These are phyloP conservation scores for Prostheceraeus crozeri DNA, from an alignment of 2,888 invertebrate species.

Conservation along the genomic window DNA sequence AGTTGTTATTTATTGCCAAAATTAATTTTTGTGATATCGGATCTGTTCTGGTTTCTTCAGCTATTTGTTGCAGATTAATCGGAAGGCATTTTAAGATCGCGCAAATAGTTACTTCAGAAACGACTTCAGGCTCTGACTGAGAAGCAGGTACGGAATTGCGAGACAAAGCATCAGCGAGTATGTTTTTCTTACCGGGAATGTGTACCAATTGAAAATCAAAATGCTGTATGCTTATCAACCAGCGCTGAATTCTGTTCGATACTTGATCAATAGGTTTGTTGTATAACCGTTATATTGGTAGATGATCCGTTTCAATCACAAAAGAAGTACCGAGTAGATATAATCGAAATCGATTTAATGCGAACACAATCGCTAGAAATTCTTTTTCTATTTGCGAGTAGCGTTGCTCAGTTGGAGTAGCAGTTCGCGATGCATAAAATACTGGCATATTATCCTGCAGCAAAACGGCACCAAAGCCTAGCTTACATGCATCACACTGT, in stretches of 20 bases:
- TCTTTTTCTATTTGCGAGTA: constrained; percentile 38
- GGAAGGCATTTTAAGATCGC: constrained; percentile 12
- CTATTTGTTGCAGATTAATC: constrained; percentile 14
- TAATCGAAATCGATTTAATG: constrained; percentile 35
- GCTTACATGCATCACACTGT: constrained; percentile 17
- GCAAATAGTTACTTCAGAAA: constrained; percentile 16
- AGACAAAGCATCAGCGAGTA: constrained; percentile 25
- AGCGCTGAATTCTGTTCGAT: constrained; percentile 17
- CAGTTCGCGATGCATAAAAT: constrained; percentile 37
- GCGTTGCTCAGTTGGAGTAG: constrained; percentile 31
- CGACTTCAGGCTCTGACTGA: constrained; percentile 12
- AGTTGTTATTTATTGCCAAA: constrained; percentile 17
- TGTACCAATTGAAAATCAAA: constrained; percentile 28
- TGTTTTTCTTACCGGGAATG: constrained; percentile 25
- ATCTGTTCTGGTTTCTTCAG: constrained; percentile 4
- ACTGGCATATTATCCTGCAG: constrained; percentile 32
- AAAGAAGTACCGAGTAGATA: constrained; percentile 37
- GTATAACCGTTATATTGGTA: constrained; percentile 27
- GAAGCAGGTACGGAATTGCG: constrained; percentile 16
- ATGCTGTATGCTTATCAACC: constrained; percentile 18
- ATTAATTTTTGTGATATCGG: constrained; percentile 5
- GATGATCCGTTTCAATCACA: constrained; percentile 36
- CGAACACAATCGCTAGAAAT: constrained; percentile 35
- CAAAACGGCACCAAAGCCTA: constrained; percentile 23
- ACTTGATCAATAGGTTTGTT: constrained; percentile 31